phyloP scores from a whole-genome alignment of 1,140 invertebrate species.

The Andrena cerasifolii region DNA sequence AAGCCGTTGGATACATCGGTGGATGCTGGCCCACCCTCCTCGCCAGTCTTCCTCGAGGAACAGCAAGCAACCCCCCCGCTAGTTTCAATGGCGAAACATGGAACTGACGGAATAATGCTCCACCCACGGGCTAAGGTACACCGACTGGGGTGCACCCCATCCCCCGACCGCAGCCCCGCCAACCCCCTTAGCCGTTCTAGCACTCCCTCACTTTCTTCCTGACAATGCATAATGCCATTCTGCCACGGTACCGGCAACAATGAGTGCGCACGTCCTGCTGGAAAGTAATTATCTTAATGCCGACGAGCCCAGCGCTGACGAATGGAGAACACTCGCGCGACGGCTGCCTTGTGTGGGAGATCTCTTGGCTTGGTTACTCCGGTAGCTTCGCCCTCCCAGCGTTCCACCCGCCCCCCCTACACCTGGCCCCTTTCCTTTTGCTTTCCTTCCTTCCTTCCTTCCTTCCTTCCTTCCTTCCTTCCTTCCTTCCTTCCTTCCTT shows the following conservation, averaged over 20 bases:
- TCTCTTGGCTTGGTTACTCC: constrained; percentile 35
- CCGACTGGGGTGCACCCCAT: constrained; percentile 7
- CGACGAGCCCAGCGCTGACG: constrained; percentile 59
- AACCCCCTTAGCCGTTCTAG: background rate
- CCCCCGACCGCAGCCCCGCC: constrained; percentile 1
- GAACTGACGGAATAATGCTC: constrained; percentile 54
- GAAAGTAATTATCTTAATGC: constrained; percentile 73
- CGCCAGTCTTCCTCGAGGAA: constrained; percentile 46
- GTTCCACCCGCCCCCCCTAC: constrained; percentile 1
- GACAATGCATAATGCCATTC: constrained; percentile 70
- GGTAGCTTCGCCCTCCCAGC: constrained; percentile 40
- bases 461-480: constrained; percentile 22
- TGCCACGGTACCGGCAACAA: constrained; percentile 67
- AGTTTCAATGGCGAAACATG: constrained; percentile 56
- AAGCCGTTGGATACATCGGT: constrained; percentile 56
- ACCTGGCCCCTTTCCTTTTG: constrained; percentile 7
- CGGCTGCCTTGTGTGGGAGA: background rate
- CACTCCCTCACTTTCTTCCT: constrained; percentile 59
- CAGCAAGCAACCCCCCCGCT: constrained; percentile 50
- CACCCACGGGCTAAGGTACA: constrained; percentile 55
- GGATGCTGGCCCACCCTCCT: constrained; percentile 21
- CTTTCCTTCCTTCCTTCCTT: constrained; percentile 20
- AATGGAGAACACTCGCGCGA: constrained; percentile 60
- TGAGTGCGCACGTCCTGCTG: constrained; percentile 64
- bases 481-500: background rate